Evolutionary conservation across 2,797 vertebrate species (phyloP).

Genomic region (Lacerta agilis): DNA sequence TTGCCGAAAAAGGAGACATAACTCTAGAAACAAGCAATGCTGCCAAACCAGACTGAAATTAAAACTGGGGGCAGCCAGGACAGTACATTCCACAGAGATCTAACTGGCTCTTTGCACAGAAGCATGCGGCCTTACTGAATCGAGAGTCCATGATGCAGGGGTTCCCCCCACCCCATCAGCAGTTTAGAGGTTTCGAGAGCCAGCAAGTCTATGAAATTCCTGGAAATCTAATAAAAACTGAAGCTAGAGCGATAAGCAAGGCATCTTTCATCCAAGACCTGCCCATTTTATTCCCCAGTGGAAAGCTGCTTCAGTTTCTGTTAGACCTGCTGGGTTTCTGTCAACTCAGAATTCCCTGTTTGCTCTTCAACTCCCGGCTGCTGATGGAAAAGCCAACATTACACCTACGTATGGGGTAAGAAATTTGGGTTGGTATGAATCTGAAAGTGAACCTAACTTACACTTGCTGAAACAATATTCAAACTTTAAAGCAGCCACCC

Average conservation of each 20-base stretch:
- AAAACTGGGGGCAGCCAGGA: background rate
- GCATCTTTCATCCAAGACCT: background rate
- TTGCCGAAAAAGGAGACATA: constrained; percentile 14
- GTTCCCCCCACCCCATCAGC: background rate
- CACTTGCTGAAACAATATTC: too few relatives aligned
- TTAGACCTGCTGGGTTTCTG: background rate
- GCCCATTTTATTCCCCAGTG: background rate
- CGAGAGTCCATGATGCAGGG: background rate
- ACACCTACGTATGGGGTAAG: too few relatives aligned
- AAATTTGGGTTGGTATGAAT: too few relatives aligned
- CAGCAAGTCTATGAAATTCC: background rate
- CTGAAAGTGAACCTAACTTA: too few relatives aligned
- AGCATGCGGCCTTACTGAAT: background rate
- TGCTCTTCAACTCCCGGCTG: too few relatives aligned
- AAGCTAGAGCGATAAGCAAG: background rate
- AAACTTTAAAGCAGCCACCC: too few relatives aligned
- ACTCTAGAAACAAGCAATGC: constrained; percentile 4
- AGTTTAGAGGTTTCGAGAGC: background rate
- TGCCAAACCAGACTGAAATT: constrained; percentile 40
- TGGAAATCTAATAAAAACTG: background rate
- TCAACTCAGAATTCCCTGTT: background rate
- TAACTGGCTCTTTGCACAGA: background rate
- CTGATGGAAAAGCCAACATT: background rate
- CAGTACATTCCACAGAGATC: constrained; percentile 49
- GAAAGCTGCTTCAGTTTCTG: background rate